Base-by-base conservation (phyloP, 1,140 invertebrate species). In the Lepidurus couesii region DNA sequence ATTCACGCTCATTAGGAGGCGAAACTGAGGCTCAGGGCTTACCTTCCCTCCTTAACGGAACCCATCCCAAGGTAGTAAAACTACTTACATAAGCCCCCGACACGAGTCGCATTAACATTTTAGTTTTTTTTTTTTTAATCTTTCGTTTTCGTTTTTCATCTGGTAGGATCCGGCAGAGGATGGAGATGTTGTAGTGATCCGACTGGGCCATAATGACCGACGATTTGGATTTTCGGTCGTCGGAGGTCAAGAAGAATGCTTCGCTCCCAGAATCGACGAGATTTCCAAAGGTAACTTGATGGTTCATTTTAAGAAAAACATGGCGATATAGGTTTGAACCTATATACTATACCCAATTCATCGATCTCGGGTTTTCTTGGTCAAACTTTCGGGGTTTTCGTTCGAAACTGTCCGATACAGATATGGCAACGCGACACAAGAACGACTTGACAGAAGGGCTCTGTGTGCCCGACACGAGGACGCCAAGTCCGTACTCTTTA, bases 191-290 rank as follows among this genome's bases (percentile, higher is more conserved):
- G 81, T 82, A 13, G 21, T 78, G 79, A 79, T 83, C 21, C 79
- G 80, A 10, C 76, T 87, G 78, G 83, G 82, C 8, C 81, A 81
- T 8, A 81, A 81, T 26, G 85, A 87, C 73, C 82, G 83, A 47
- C 82, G 87, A 73, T 88, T 87, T 81, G 87, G 87, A 8, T 88
- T 88, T 79, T 87, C 86, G 9, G 86, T 88, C 0, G 85, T 87
- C 79, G 87, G 87, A 7, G 87, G 87, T 11, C 75, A 81, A 21
- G 87, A 88, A 81, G 87, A 88, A 82, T 85, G 85, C 24, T 86
- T 86, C 75, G 81, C 82, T 7, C 86, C 87, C 1, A 83, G 84
- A 42, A 86, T 88, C 73, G 87, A 88, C 81, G 85, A 87, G 80
- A 85, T 88, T 45, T 84, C 85, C n/a, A 79, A 82, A 81, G 86